A percentile compares a stretch with the other conserved stretches of the same genome.
Conservation (phyloP, 2,888 invertebrate genomes). For the Allacma fusca region DNA sequence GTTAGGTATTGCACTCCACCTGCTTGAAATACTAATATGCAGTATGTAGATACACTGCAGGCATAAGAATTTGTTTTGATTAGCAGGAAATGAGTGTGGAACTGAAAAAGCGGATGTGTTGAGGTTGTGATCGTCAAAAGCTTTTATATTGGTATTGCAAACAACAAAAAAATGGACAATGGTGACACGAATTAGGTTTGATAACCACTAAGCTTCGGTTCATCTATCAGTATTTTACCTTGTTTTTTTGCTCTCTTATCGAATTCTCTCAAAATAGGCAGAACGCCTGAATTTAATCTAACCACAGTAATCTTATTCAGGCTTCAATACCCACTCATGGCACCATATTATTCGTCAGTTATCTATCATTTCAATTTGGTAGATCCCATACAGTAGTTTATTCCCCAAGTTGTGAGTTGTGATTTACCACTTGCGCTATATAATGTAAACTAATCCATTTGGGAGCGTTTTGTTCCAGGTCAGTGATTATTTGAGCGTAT, state of each 20-base stretch:
- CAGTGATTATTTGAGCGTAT: no score
- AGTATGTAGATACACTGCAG: no score
- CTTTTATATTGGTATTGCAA: not conserved
- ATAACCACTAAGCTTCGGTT: not conserved
- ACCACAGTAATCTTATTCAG: not conserved
- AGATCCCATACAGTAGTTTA: no score
- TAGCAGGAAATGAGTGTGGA: constrained; percentile 13
- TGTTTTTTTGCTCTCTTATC: no score
- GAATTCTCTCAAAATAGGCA: no score
- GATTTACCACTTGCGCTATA: no score
- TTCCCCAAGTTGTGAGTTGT: no score
- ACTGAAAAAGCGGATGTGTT: not conserved
- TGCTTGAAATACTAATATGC: not conserved
- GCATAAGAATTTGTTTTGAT: not conserved
- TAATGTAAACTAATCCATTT: no score
- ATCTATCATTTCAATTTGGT: not conserved
- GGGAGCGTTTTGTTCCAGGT: no score
- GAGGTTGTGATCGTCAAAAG: not conserved
- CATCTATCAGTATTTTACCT: not conserved
- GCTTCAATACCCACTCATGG: not conserved
- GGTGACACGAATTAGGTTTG: not conserved
- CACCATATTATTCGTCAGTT: not conserved
- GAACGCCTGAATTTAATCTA: no score
- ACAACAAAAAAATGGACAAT: constrained; percentile 10
- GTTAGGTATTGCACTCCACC: not conserved